phyloP scores from a whole-genome alignment of 2,888 invertebrate species.

The Rhamnusium bicolor region DNA sequence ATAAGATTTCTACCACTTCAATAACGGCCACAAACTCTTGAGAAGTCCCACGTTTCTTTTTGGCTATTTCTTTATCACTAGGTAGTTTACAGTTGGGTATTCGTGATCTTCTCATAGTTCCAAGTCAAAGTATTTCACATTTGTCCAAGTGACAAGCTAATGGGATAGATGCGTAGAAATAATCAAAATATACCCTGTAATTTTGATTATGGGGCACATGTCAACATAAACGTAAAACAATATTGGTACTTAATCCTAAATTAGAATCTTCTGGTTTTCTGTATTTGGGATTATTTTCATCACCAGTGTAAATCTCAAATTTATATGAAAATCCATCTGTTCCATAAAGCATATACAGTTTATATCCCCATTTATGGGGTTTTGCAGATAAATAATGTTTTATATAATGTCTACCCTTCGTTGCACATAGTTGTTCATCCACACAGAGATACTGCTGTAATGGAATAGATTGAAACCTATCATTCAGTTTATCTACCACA shows the following conservation, averaged over 20 bases:
- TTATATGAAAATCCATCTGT: constrained; percentile 15
- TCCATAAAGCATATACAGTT: constrained; percentile 13
- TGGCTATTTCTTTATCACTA: neutral
- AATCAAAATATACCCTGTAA: constrained; percentile 58
- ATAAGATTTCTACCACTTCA: constrained; percentile 36
- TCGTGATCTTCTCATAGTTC: neutral
- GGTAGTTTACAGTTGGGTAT: constrained; percentile 30
- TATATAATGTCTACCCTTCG: neutral
- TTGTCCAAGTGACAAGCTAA: neutral
- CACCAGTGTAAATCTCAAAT: constrained; percentile 27
- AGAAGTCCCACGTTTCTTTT: neutral
- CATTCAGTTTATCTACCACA: too few species aligned
- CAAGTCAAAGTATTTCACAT: neutral
- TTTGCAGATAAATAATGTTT: constrained; percentile 12
- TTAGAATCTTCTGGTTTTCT: neutral
- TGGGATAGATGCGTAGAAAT: constrained; percentile 56
- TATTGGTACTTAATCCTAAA: constrained; percentile 14
- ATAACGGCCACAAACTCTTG: constrained; percentile 2
- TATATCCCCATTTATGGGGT: constrained; percentile 13
- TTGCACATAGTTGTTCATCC: neutral
- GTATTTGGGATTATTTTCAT: neutral
- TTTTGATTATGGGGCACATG: constrained; percentile 19
- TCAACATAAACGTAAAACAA: constrained; percentile 19
- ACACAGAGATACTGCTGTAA: neutral
- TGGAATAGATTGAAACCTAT: neutral